phyloP scores from a whole-genome alignment of 2,888 invertebrate genomes.

The Lithophane leautieri region DNA sequence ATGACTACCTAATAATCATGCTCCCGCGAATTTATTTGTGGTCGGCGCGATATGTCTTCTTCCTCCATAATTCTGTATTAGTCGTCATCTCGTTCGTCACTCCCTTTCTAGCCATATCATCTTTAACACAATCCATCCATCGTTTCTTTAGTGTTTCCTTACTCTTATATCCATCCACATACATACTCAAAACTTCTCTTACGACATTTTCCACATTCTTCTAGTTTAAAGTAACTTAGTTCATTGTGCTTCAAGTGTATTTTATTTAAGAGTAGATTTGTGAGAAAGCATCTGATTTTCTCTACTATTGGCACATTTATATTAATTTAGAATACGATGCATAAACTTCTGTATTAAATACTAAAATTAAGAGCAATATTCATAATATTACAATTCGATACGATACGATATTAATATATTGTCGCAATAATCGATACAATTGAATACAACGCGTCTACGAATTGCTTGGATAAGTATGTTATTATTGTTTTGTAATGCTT shows the following conservation, averaged over 20 bases:
- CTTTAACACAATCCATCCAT: not conserved
- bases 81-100: not conserved
- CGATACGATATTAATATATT: too few species aligned
- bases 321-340: too few species aligned
- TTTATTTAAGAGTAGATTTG: not conserved
- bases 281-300: not conserved
- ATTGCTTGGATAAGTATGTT: not conserved
- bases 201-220: not conserved
- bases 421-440: not conserved
- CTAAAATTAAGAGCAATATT: not conserved
- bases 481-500: constrained; percentile 19
- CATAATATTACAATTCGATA: not conserved
- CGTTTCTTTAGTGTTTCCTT: too few species aligned
- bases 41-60: too few species aligned
- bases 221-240: not conserved
- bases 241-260: not conserved
- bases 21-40: not conserved
- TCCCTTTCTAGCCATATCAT: not conserved
- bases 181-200: not conserved
- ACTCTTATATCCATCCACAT: not conserved
- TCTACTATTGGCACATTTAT: not conserved
- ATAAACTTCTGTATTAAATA: not conserved
- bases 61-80: not conserved
- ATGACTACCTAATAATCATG: not conserved
- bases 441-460: constrained; percentile 8